Conservation (phyloP, 2,113 vertebrate genomes). For the Coryphaenoides rupestris region DNA sequence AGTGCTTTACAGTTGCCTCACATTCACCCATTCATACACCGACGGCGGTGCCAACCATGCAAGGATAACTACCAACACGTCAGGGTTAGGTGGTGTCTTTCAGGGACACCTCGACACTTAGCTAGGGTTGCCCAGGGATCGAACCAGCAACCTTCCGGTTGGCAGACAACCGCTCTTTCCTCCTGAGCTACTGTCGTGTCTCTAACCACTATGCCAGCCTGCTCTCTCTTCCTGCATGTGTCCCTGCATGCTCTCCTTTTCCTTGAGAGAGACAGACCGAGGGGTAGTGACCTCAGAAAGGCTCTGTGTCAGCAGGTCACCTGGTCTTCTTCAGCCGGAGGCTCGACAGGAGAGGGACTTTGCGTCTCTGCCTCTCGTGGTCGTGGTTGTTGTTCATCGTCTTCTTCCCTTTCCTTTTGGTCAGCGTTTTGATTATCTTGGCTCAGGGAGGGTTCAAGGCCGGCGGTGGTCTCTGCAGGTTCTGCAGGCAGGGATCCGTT, state of each 20-base stretch:
- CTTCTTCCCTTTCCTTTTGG: constrained; percentile 24
- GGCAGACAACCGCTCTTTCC: no score
- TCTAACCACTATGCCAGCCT: not conserved
- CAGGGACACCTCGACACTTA: no score
- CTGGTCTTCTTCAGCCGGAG: constrained; percentile 40
- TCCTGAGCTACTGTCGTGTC: no score
- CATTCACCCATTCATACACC: no score
- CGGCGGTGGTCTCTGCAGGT: constrained; percentile 11
- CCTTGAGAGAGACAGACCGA: not conserved
- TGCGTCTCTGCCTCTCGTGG: not conserved
- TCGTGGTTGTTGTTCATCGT: not conserved
- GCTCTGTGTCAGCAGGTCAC: not conserved
- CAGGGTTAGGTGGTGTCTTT: no score
- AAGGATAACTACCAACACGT: no score
- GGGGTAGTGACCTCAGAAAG: not conserved
- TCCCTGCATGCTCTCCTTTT: not conserved
- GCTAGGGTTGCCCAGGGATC: no score
- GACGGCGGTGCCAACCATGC: no score
- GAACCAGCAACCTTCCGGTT: no score
- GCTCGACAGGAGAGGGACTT: constrained; percentile 1
- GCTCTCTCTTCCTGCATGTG: not conserved
- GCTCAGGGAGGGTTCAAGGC: not conserved
- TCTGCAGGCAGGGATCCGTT: constrained; percentile 9
- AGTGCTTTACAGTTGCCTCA: no score
- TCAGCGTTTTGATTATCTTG: constrained; percentile 25